Evolutionary conservation across 2,113 vertebrate species (phyloP), one percentile per base, ranked within the genome.

Genomic region (Otis tarda): DNA sequence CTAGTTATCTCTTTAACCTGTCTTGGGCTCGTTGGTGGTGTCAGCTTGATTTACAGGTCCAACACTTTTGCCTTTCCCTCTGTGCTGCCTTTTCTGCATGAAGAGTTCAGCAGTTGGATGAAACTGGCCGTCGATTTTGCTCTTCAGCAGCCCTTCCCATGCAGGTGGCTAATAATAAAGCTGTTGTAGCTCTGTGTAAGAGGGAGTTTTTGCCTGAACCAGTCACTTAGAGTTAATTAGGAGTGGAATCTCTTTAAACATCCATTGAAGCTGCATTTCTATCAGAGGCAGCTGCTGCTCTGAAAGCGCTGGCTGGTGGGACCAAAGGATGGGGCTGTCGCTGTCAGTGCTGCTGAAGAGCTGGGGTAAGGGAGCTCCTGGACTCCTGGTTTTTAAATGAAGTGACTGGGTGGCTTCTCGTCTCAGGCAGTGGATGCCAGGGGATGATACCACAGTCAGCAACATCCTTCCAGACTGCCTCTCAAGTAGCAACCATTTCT

Each of bases 401-500:
- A 56, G 41, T 41, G n/a, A 8, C 47, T 52, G 63, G 21, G 14
- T 56, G 73, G 84, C 25, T 83, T 79, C 71, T 31, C 41, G 35
- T 11, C 25, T 50, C 37, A 12, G 55, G 43, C 55, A 13, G 3
- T 43, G 59, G 75, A 1, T 78, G 35, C 53, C 10, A 28, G 50
- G 50, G 47, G 43, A 10, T 73, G 70, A 55, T 3, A 6, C 37
- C 49, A 39, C 43, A 16, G 7, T 41, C 35, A 67, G 14, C 43
- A 23, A 5, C 43, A 4, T 70, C 68, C 43, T 79, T 80, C 55
- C 87, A 45, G 49, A 5, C 7, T 20, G 52, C 28, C 52, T 89
- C 28, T 7, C 4, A 6, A n/a, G n/a, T 64, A n/a, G 53, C 41
- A 61, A 14, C 56, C 2, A 1, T 52, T 71, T 33, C 0, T 0